phyloP scores from a whole-genome alignment of 1,140 invertebrate species.

The Zaprionus taronus region DNA sequence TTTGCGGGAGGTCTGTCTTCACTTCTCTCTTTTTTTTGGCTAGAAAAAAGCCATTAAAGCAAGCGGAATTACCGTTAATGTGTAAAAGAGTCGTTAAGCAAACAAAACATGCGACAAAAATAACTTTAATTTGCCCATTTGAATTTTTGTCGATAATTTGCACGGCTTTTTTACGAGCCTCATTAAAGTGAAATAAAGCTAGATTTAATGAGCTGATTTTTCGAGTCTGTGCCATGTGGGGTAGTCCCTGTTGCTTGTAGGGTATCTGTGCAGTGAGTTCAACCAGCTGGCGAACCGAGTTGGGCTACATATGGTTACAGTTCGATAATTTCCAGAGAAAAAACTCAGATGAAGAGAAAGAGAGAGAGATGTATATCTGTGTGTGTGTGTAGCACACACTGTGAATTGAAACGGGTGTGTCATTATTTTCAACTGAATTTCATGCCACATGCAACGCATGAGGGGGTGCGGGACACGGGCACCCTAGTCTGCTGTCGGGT shows the following conservation, averaged over 20 bases:
- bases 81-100: neutral
- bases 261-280: constrained; percentile 43
- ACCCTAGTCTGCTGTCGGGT: constrained; percentile 12
- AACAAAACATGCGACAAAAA: constrained; percentile 1
- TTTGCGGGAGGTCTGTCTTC: constrained; percentile 52
- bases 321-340: constrained; percentile 74
- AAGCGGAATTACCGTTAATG: neutral
- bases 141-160: constrained; percentile 1
- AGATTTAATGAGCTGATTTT: constrained; percentile 45
- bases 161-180: constrained; percentile 1
- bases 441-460: constrained; percentile 16
- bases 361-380: constrained; percentile 66
- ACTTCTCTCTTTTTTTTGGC: neutral
- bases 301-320: constrained; percentile 74
- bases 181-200: constrained; percentile 61
- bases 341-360: constrained; percentile 39
- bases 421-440: constrained; percentile 80
- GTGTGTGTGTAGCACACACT: constrained; percentile 44
- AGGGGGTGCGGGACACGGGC: neutral
- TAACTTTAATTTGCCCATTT: neutral
- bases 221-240: neutral
- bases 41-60: neutral
- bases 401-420: constrained; percentile 74
- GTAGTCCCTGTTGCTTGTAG: neutral
- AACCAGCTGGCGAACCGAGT: constrained; percentile 52